phyloP scores from a whole-genome alignment of 2,113 vertebrate species.

The Emberiza fucata region DNA sequence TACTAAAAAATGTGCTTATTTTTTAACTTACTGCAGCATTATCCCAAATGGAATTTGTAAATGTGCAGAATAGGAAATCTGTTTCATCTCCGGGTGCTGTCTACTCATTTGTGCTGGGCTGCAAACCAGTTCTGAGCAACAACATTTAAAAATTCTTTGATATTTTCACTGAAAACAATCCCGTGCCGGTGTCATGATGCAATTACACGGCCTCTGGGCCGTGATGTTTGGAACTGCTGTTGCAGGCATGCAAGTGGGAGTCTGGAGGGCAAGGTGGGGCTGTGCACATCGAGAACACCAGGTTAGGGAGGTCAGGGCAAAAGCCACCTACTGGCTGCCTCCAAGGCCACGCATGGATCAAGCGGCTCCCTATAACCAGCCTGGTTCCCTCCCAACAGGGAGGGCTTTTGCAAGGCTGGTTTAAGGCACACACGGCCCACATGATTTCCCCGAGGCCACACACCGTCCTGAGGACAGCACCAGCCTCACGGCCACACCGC shows the following conservation, averaged over 20 bases:
- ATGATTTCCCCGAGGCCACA: background rate
- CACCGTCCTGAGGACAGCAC: accelerated
- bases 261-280: background rate
- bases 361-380: background rate
- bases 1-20: background rate
- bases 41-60: background rate
- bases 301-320: background rate
- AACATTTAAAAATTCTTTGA: background rate
- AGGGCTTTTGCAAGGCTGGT: background rate
- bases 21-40: background rate
- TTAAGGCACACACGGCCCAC: accelerated
- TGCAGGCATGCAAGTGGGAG: background rate
- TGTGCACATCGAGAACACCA: accelerated
- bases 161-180: background rate
- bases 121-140: background rate
- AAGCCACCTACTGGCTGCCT: background rate
- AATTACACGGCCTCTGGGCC: background rate
- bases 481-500: accelerated
- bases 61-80: background rate
- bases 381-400: background rate
- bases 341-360: accelerated
- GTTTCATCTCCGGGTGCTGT: background rate
- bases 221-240: background rate
- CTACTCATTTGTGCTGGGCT: background rate
- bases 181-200: background rate